Percentiles rank a stretch among this genome's conserved stretches.
Conservation (phyloP, 2,113 vertebrate genomes). For the Sus scrofa region DNA sequence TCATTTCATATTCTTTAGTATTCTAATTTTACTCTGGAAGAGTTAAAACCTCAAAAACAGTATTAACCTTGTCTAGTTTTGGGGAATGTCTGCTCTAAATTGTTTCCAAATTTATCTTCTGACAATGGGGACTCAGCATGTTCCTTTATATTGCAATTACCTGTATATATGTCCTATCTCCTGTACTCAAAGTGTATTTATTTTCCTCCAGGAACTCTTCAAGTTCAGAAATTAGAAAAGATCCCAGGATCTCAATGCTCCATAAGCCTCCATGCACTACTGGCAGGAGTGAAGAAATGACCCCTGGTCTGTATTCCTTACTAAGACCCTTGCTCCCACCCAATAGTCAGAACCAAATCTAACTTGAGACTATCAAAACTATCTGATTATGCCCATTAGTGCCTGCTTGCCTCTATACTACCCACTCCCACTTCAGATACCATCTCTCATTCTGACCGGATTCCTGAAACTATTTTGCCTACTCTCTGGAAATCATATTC, state of each 20-base stretch:
- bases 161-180: not conserved
- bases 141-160: not conserved
- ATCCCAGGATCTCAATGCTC: not conserved
- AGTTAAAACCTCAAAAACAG: not conserved
- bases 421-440: not conserved
- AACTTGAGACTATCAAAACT: not conserved
- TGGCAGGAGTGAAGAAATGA: not conserved
- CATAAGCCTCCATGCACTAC: not conserved
- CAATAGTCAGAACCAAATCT: not conserved
- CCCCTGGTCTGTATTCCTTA: not conserved
- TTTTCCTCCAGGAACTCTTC: not conserved
- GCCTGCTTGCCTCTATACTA: not conserved
- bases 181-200: not conserved
- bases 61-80: not conserved
- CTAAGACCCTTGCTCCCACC: not conserved
- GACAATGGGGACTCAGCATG: not conserved
- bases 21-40: conserved; percentile 22
- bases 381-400: not conserved
- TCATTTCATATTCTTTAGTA: not conserved
- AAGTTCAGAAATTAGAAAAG: not conserved
- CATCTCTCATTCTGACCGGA: not conserved
- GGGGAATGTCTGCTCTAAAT: not conserved
- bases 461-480: not conserved
- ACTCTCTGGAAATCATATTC: not conserved
- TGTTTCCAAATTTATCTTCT: not conserved